These are phyloP conservation scores for Petrocephalus sullivani DNA, from an alignment of 2,797 vertebrate genomes.

Conservation along the genomic window DNA sequence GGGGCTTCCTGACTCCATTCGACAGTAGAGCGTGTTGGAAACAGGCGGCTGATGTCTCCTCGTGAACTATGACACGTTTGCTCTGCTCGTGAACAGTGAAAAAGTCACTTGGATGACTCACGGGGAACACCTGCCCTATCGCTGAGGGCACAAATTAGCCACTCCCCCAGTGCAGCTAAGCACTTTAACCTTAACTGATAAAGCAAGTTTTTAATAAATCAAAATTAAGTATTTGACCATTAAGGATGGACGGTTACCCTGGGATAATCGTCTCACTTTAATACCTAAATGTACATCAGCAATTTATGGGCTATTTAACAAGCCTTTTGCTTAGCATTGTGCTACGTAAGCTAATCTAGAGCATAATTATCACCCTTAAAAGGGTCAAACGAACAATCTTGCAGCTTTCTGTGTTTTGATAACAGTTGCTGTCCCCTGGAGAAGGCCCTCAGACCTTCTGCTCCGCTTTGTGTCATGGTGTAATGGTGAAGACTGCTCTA, in stretches of 20 bases:
- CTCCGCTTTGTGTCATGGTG: not conserved
- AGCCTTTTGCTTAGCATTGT: not conserved
- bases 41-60: not conserved
- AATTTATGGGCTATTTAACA: not conserved
- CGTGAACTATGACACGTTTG: slow-evolving; percentile 15
- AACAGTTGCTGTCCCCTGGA: not conserved
- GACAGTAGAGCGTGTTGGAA: not conserved
- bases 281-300: not conserved
- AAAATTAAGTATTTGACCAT: not conserved
- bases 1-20: not conserved
- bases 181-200: not conserved
- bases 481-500: not conserved
- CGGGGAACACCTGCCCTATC: not conserved
- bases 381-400: not conserved
- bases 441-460: not conserved
- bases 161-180: not conserved
- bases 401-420: not conserved
- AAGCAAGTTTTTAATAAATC: not conserved
- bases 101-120: not conserved
- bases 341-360: not conserved
- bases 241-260: not conserved
- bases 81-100: slow-evolving; percentile 20
- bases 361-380: not conserved
- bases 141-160: not conserved
- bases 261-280: not conserved